These are phyloP conservation scores for Smutsia gigantea DNA, from an alignment of 2,797 vertebrate species.

Conservation along the genomic window DNA sequence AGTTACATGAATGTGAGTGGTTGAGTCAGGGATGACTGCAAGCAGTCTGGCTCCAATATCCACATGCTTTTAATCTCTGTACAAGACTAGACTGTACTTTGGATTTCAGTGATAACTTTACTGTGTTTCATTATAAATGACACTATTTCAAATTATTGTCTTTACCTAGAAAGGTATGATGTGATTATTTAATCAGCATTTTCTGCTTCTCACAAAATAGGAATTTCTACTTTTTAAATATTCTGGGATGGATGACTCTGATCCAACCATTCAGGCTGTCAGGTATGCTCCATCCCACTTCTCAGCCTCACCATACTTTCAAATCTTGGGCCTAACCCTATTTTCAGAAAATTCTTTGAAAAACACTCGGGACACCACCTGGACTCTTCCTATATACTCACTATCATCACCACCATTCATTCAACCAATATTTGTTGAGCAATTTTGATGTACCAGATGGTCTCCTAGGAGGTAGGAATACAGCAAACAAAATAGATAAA, in stretches of 20 bases:
- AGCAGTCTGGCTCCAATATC: neutral
- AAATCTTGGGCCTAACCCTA: neutral
- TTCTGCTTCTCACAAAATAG: neutral
- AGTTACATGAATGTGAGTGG: neutral
- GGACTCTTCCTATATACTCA: neutral
- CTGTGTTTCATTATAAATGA: neutral
- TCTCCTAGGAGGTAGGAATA: neutral
- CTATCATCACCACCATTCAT: neutral
- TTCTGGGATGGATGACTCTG: neutral
- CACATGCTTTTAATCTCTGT: neutral
- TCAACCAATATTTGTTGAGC: neutral
- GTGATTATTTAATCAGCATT: neutral
- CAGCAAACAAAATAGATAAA: neutral
- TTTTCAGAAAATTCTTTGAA: neutral
- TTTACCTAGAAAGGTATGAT: neutral
- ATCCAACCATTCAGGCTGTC: neutral
- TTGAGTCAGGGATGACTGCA: neutral
- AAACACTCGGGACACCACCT: neutral
- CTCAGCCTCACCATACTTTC: neutral
- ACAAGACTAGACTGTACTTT: neutral
- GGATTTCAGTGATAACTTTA: neutral
- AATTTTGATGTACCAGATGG: neutral
- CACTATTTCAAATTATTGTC: neutral
- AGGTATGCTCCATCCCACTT: neutral
- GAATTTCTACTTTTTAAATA: neutral